Evolutionary conservation across 2,888 invertebrate genomes (phyloP).

Genomic region (Ditylenchus weischeri): DNA sequence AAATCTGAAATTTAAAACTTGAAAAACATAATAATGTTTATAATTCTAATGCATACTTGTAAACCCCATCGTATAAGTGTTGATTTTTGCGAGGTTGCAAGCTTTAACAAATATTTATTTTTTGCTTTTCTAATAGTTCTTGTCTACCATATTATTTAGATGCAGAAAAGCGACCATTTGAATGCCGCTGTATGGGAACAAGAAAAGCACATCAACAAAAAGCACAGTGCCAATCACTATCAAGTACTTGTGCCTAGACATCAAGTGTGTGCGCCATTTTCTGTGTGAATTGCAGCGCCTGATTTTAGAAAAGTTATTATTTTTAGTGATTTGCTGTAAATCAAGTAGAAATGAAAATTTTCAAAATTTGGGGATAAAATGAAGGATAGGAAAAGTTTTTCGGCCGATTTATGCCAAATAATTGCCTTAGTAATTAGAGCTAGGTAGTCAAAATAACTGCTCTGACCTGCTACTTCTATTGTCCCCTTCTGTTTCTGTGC

Average conservation of each 20-base stretch:
- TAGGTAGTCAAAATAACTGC: neutral
- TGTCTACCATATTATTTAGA: constrained; percentile 42
- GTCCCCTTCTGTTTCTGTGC: constrained; percentile 5
- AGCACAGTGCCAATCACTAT: constrained; percentile 57
- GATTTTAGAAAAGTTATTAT: neutral
- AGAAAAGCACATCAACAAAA: constrained; percentile 56
- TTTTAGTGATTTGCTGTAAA: too few species aligned
- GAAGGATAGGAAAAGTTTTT: too few species aligned
- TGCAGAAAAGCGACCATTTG: constrained; percentile 53
- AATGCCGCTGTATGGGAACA: constrained; percentile 56
- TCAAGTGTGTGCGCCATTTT: constrained; percentile 43
- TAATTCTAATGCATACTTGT: constrained; percentile 32
- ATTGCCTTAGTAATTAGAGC: too few species aligned
- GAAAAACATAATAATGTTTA: neutral
- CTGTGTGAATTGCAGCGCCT: constrained; percentile 47
- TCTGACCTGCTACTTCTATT: neutral
- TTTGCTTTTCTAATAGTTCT: too few species aligned
- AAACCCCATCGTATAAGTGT: constrained; percentile 54
- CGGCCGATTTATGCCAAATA: too few species aligned
- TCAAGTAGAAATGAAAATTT: too few species aligned
- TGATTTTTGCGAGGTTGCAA: constrained; percentile 34
- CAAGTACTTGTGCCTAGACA: constrained; percentile 57
- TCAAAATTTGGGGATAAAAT: too few species aligned
- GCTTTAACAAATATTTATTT: neutral
- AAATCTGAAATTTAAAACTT: constrained; percentile 38